Evolutionary conservation across 2,113 vertebrate species (phyloP).

Genomic region (Urocitellus parryii): DNA sequence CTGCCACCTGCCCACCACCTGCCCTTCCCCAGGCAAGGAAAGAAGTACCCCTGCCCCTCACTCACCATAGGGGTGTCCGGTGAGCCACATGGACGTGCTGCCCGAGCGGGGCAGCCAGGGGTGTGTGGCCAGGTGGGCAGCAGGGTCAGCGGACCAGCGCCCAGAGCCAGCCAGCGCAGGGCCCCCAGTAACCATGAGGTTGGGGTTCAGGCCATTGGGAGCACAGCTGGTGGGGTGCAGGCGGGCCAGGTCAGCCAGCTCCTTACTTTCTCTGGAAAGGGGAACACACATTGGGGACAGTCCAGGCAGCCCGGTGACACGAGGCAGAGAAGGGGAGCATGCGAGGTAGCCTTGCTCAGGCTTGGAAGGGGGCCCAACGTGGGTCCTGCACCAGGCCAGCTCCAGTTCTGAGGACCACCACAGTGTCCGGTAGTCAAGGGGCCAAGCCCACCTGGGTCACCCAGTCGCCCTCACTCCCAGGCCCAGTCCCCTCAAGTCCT

Average conservation of each 20-base stretch:
- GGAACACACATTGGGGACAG: not conserved
- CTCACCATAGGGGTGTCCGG: constrained; percentile 92
- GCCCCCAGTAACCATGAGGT: constrained; percentile 98
- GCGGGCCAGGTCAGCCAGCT: constrained; percentile 94
- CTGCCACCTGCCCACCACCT: no score
- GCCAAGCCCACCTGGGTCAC: not conserved
- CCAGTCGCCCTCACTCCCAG: not conserved
- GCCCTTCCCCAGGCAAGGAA: no score
- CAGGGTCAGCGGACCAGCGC: constrained; percentile 94
- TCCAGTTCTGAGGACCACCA: not conserved
- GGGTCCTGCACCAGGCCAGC: not conserved
- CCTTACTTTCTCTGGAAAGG: constrained; percentile 94
- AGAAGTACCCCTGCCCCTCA: fast-evolving
- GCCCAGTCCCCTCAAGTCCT: constrained; percentile 31
- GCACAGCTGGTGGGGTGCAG: constrained; percentile 92
- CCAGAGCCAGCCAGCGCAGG: constrained; percentile 89
- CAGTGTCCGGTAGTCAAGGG: not conserved
- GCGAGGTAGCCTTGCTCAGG: no score
- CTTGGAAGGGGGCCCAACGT: not conserved
- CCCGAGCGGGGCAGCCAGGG: constrained; percentile 95
- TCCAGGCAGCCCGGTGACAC: fast-evolving
- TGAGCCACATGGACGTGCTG: constrained; percentile 96
- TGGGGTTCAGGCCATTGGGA: constrained; percentile 93
- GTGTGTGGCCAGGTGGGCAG: constrained; percentile 93
- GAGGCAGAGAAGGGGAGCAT: no score